A percentile compares a stretch with the other conserved stretches of the same genome.
Conservation (phyloP, 1,140 invertebrate genomes). For the Drosophila tsacasi region DNA sequence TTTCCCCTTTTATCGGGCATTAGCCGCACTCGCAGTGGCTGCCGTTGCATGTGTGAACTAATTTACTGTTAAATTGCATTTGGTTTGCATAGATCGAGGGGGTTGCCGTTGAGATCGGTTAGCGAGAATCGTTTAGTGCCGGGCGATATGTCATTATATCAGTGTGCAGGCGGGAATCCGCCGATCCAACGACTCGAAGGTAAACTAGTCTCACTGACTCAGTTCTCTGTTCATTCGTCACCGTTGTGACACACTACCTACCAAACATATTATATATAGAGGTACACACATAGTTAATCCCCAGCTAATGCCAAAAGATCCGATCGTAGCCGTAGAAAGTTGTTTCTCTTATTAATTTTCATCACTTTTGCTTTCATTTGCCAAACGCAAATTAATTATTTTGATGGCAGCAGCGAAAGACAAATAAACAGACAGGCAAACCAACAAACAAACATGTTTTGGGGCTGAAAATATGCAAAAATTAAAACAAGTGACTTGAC, state of each 20-base stretch:
- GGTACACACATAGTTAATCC: slow-evolving; percentile 29
- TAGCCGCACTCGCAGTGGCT: slow-evolving; percentile 32
- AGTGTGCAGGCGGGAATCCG: not conserved
- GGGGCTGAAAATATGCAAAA: slow-evolving; percentile 21
- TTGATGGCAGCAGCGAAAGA: slow-evolving; percentile 7
- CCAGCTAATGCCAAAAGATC: slow-evolving; percentile 44
- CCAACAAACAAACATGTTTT: slow-evolving; percentile 2
- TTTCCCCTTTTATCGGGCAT: slow-evolving; percentile 50
- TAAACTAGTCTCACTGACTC: slow-evolving; percentile 26
- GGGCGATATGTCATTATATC: slow-evolving; percentile 14
- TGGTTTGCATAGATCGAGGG: slow-evolving; percentile 14
- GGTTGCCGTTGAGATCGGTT: slow-evolving; percentile 21
- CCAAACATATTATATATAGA: not conserved
- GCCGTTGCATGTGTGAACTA: slow-evolving; percentile 35
- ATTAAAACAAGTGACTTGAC: slow-evolving; percentile 40
- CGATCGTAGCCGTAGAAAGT: slow-evolving; percentile 13
- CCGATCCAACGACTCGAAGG: slow-evolving; percentile 21
- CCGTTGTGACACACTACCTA: slow-evolving; percentile 30
- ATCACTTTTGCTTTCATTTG: slow-evolving; percentile 66
- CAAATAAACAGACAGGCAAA: slow-evolving; percentile 2
- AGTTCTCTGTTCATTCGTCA: slow-evolving; percentile 23
- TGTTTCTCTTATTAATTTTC: slow-evolving; percentile 51
- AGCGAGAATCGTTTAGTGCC: slow-evolving; percentile 18
- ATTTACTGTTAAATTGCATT: slow-evolving; percentile 35
- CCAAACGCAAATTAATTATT: slow-evolving; percentile 44